A percentile compares a stretch with the other conserved stretches of the same genome.
Evolutionary conservation across 2,888 invertebrate species (phyloP).

Genomic region (Coleophora flavipennella): DNA sequence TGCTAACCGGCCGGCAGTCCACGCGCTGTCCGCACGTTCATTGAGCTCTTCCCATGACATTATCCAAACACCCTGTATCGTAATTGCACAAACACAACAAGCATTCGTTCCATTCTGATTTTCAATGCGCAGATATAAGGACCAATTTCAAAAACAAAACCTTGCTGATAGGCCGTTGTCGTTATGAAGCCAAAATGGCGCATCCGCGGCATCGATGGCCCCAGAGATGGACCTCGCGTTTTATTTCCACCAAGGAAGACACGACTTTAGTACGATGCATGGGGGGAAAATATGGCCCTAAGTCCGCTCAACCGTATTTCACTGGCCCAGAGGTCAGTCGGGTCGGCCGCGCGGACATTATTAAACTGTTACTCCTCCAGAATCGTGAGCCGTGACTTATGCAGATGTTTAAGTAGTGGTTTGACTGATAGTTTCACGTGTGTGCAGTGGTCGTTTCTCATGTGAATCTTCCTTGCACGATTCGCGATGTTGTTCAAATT

Average conservation of each 20-base stretch:
- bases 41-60: conserved; percentile 73
- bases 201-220: conserved; percentile 69
- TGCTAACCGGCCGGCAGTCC: conserved; percentile 59
- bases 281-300: conserved; percentile 65
- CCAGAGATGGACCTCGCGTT: conserved; percentile 70
- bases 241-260: conserved; percentile 71
- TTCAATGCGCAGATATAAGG: no score
- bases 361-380: conserved; percentile 66
- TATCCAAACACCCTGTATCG: conserved; percentile 31
- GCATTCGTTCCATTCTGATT: not conserved
- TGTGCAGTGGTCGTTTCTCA: conserved; percentile 59
- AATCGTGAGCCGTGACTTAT: conserved; percentile 70
- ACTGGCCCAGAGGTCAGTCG: conserved; percentile 45
- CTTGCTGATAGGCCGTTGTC: conserved; percentile 25
- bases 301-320: conserved; percentile 69
- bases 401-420: conserved; percentile 66
- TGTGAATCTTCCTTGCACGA: conserved; percentile 63
- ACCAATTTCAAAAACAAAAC: no score
- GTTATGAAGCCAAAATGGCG: conserved; percentile 42
- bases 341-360: conserved; percentile 66
- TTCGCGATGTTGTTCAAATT: conserved; percentile 42
- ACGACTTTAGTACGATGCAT: conserved; percentile 67
- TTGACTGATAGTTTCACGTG: conserved; percentile 68
- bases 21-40: conserved; percentile 68
- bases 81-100: not conserved